These are phyloP conservation scores for Ectemnius lituratus DNA, from an alignment of 2,888 invertebrate species.

Conservation along the genomic window DNA sequence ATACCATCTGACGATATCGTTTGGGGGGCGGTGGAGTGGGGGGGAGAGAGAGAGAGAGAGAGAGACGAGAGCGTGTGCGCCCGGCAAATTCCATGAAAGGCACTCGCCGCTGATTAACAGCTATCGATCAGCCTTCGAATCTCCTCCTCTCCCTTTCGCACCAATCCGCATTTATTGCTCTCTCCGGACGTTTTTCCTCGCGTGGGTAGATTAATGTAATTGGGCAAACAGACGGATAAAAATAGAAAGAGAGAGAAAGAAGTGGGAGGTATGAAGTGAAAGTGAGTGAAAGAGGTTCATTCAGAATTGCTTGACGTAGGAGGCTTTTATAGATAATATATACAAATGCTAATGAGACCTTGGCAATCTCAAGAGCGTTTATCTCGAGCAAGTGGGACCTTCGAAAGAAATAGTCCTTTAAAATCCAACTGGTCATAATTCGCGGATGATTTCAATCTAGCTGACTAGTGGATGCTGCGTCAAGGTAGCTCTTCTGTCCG, in stretches of 20 bases:
- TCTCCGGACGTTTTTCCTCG: background rate
- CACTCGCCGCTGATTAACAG: constrained; percentile 1
- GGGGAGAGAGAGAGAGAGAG: too few relatives aligned
- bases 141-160: background rate
- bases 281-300: background rate
- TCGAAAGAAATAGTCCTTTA: background rate
- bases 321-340: background rate
- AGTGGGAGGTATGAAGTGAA: too few relatives aligned
- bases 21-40: too few relatives aligned
- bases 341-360: background rate
- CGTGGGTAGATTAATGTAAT: background rate
- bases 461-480: too few relatives aligned
- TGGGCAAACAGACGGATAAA: background rate
- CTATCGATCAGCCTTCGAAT: constrained; percentile 15
- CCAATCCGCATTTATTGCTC: background rate
- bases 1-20: constrained; percentile 10
- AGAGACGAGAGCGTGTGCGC: background rate
- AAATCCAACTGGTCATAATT: background rate
- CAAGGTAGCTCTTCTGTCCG: too few relatives aligned
- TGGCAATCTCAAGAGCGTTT: background rate
- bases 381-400: background rate
- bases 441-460: too few relatives aligned
- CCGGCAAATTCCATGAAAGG: constrained; percentile 5
- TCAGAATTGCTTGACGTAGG: background rate
- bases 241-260: too few relatives aligned